phyloP scores from a whole-genome alignment of 2,888 invertebrate genomes.

The Stenchaetothrips biformis region DNA sequence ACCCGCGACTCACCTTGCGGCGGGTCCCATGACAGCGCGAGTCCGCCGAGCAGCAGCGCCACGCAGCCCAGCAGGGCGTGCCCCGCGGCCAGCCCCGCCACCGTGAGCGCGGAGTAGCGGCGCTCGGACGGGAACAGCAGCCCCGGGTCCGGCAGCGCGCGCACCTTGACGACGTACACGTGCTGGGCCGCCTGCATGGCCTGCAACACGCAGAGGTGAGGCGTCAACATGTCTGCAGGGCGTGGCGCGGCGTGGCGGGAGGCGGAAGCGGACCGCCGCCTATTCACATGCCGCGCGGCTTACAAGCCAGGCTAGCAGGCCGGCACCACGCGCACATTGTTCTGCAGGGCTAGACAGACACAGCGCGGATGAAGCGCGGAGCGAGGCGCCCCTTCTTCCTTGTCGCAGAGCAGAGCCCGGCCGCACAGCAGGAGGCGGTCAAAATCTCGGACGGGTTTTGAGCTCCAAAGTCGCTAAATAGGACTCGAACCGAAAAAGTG shows the following conservation, averaged over 20 bases:
- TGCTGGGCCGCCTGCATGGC: slow-evolving; percentile 45
- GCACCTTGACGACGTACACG: slow-evolving; percentile 62
- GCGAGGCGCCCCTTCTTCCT: too few species aligned
- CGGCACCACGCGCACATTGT: too few species aligned
- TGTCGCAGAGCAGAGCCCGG: too few species aligned
- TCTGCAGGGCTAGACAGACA: too few species aligned
- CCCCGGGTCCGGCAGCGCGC: slow-evolving; percentile 56
- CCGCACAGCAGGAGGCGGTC: too few species aligned
- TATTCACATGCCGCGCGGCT: neutral
- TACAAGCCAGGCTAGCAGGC: too few species aligned
- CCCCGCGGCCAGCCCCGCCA: slow-evolving; percentile 59
- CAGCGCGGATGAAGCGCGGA: too few species aligned
- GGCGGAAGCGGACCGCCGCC: neutral
- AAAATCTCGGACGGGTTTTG: too few species aligned
- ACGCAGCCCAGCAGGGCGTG: slow-evolving; percentile 58
- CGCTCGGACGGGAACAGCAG: slow-evolving; percentile 61
- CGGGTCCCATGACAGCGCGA: slow-evolving; percentile 47
- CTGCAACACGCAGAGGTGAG: neutral
- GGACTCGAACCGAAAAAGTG: too few species aligned
- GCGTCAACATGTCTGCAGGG: neutral
- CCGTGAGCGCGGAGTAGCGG: slow-evolving; percentile 62
- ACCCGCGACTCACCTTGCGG: slow-evolving; percentile 35
- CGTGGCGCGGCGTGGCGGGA: neutral
- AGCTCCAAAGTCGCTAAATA: too few species aligned
- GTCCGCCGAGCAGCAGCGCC: slow-evolving; percentile 53